Evolutionary conservation across 2,888 invertebrate genomes (phyloP).

Genomic region (Nudaria mundana): DNA sequence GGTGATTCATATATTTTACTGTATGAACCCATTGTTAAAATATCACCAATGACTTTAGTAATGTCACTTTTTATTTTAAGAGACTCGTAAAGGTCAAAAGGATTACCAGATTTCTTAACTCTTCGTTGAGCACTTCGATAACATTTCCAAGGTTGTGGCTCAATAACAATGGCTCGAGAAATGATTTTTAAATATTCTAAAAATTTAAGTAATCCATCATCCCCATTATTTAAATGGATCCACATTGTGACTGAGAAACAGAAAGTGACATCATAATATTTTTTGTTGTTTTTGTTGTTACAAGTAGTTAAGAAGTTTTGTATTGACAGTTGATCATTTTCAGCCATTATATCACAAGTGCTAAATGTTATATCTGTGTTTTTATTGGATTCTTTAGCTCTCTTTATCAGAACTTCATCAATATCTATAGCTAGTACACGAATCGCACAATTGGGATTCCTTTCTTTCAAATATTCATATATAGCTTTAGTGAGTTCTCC

Average conservation of each 20-base stretch:
- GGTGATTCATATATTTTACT: conserved; percentile 80
- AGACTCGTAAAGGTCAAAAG: conserved; percentile 81
- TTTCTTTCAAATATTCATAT: conserved; percentile 70
- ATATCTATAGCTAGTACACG: conserved; percentile 87
- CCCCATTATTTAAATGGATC: conserved; percentile 93
- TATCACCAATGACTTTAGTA: conserved; percentile 81
- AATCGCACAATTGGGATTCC: conserved; percentile 53
- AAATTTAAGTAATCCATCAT: conserved; percentile 84
- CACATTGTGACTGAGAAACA: conserved; percentile 95
- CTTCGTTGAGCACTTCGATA: conserved; percentile 88
- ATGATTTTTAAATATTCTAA: conserved; percentile 78
- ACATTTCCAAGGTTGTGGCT: conserved; percentile 93
- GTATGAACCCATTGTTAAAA: conserved; percentile 69
- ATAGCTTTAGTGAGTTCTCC: conserved; percentile 87
- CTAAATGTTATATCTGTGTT: conserved; percentile 75
- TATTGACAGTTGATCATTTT: conserved; percentile 54
- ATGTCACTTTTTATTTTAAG: conserved; percentile 83
- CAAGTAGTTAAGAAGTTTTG: conserved; percentile 65
- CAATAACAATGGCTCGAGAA: conserved; percentile 84
- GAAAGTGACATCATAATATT: conserved; percentile 85
- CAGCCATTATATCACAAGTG: conserved; percentile 82
- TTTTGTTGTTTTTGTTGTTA: conserved; percentile 53
- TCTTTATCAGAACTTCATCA: conserved; percentile 84
- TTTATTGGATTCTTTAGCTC: conserved; percentile 81
- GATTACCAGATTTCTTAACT: conserved; percentile 82